Base-by-base conservation (phyloP, 2,113 vertebrate species). In the Hepsetus odoe region DNA sequence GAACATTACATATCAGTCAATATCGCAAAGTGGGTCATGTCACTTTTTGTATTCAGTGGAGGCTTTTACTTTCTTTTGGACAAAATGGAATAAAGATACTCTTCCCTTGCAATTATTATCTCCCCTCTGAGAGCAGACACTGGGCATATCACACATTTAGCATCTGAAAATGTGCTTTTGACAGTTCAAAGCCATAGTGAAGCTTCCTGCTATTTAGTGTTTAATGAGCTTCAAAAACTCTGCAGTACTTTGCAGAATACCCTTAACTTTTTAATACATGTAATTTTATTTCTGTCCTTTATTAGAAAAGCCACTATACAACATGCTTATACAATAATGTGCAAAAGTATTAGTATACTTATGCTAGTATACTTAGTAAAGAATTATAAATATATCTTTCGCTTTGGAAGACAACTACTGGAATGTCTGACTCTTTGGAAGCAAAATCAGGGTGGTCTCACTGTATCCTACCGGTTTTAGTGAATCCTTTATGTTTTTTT, bases 1-100 rank as follows among this genome's bases (percentile, higher is more conserved):
- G 58, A 61, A 61, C 28, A 61, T 32, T 61, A 32, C 28, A 61
- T 61, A 61, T 61, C 58, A 61, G 58, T 32, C 28, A 33, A 9
- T 49, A 49, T 49, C 46, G 2, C 12, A 18, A 61, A 61, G 33
- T 61, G 9, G 28, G 58, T 32, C 58, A 30, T 14, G 28, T 59
- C 24, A 16, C 3, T 32, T 28, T 61, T 61, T 32, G 10, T 14
- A 32, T 33, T 26, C 58, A 33, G 13, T 13, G 33, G 14, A 61
- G 58, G 13, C 4, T 61, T 61, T 61, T 59, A n/a, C n/a, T n/a
- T 61, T 30, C 1, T 35, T 4, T 59, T 14, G 10, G 18, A 62
- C 58, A 35, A 62, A 62, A 20, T 30, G 1, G 30, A 35, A 62
- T n/a, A 62, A 62, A 5, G 16, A 62, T 9, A 20, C 14, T 24